A percentile compares a stretch with the other conserved stretches of the same genome.
phyloP scores from a whole-genome alignment of 2,797 vertebrate genomes.

The Lophotriccus pileatus region DNA sequence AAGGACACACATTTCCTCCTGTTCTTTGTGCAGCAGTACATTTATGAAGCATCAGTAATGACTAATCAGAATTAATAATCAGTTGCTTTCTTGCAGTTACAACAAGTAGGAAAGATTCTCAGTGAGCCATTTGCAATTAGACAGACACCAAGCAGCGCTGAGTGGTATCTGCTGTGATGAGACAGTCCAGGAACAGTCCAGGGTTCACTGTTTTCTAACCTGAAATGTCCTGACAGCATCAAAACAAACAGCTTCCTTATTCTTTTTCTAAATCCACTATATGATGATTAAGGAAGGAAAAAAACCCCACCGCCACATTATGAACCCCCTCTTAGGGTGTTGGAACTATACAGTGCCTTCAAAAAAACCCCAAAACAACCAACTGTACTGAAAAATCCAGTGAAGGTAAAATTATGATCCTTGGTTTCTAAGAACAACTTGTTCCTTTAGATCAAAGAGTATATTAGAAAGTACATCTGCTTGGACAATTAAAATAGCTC shows the following conservation, averaged over 20 bases:
- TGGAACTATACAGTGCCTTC: not conserved
- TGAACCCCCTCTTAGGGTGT: not conserved
- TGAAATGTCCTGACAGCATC: not conserved
- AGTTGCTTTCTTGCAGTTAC: not conserved
- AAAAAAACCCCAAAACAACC: not conserved
- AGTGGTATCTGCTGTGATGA: not conserved
- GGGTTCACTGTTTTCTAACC: not conserved
- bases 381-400: not conserved
- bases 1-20: not conserved
- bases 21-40: not conserved
- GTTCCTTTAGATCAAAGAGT: not conserved
- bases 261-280: not conserved
- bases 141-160: not conserved
- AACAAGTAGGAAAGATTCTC: not conserved
- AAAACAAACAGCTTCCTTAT: not conserved
- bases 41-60: conserved; percentile 22
- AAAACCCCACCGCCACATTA: not conserved
- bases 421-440: not conserved
- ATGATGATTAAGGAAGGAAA: not conserved
- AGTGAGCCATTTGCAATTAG: conserved; percentile 15
- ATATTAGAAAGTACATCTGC: not conserved
- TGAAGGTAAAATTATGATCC: not conserved
- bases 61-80: conserved; percentile 52
- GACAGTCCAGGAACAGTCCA: not conserved
- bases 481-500: not conserved